A percentile compares a stretch with the other conserved stretches of the same genome.
Conservation (phyloP, 2,113 vertebrate genomes). For the Oncorhynchus clarkii region DNA sequence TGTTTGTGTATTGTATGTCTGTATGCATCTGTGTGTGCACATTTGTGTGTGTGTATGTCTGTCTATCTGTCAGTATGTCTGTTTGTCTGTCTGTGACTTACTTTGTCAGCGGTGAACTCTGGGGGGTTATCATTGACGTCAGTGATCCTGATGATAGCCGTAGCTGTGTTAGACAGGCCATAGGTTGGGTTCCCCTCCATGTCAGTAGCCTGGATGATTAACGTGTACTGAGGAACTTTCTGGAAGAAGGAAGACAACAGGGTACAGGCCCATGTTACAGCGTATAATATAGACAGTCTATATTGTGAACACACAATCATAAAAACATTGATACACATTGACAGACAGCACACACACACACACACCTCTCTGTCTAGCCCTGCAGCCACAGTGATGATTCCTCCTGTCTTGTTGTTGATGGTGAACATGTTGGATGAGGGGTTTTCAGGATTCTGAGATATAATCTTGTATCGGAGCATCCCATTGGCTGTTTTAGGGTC, state of each 20-base stretch:
- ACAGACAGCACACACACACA: constrained; percentile 6
- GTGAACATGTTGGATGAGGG: constrained; percentile 96
- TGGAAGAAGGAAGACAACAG: constrained; percentile 45
- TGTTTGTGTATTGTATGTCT: no score
- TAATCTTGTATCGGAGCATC: constrained; percentile 93
- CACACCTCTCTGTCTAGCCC: constrained; percentile 94
- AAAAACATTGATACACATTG: constrained; percentile 17
- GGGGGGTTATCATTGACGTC: constrained; percentile 97
- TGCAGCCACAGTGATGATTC: constrained; percentile 94
- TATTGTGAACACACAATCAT: not conserved
- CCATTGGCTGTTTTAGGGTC: constrained; percentile 91
- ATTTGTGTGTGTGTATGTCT: not conserved
- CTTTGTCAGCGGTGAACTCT: constrained; percentile 90
- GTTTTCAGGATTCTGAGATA: constrained; percentile 91
- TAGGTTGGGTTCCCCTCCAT: constrained; percentile 98
- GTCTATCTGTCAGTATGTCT: not conserved
- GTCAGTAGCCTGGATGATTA: constrained; percentile 98
- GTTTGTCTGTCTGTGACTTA: constrained; percentile 47
- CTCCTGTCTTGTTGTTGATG: constrained; percentile 96
- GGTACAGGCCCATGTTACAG: not conserved
- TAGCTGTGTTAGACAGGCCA: constrained; percentile 96
- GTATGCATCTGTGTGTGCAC: not conserved
- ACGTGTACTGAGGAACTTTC: constrained; percentile 97
- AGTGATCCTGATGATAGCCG: constrained; percentile 90
- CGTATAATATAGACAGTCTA: not conserved